phyloP scores from a whole-genome alignment of 2,113 vertebrate species.

The Hydropotes inermis region DNA sequence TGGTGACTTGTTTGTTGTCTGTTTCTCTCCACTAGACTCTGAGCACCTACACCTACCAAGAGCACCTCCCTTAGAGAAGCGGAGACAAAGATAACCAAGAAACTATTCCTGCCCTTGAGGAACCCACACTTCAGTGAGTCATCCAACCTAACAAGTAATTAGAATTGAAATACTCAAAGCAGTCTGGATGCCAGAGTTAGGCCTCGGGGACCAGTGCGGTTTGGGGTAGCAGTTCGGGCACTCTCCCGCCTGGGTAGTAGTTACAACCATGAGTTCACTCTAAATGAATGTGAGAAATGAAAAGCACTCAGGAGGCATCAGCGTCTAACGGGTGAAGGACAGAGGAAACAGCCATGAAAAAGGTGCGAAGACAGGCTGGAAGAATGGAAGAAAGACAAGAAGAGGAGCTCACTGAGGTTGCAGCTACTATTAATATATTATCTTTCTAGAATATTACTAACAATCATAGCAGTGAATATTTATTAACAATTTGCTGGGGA shows the following conservation, averaged over 20 bases:
- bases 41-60: not conserved
- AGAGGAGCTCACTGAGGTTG: not conserved
- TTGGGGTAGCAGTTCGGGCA: not conserved
- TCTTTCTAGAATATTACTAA: not conserved
- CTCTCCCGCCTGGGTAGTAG: not conserved
- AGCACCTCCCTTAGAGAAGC: not conserved
- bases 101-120: constrained; percentile 47
- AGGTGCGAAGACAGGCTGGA: not conserved
- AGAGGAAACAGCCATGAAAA: not conserved
- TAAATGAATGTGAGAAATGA: constrained; percentile 20
- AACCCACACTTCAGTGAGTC: constrained; percentile 43
- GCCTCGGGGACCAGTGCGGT: not conserved
- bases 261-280: constrained; percentile 26
- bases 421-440: not conserved
- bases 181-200: not conserved
- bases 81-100: constrained; percentile 46
- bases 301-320: not conserved
- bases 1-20: not conserved
- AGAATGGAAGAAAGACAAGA: not conserved
- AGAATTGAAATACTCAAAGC: constrained; percentile 28
- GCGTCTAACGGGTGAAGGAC: not conserved
- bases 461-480: not conserved
- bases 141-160: constrained; percentile 35
- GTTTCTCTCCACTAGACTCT: not conserved
- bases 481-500: not conserved